A percentile compares a stretch with the other conserved stretches of the same genome.
Evolutionary conservation across 2,888 invertebrate species (phyloP).

Genomic region (Ganaspis brasiliensis): DNA sequence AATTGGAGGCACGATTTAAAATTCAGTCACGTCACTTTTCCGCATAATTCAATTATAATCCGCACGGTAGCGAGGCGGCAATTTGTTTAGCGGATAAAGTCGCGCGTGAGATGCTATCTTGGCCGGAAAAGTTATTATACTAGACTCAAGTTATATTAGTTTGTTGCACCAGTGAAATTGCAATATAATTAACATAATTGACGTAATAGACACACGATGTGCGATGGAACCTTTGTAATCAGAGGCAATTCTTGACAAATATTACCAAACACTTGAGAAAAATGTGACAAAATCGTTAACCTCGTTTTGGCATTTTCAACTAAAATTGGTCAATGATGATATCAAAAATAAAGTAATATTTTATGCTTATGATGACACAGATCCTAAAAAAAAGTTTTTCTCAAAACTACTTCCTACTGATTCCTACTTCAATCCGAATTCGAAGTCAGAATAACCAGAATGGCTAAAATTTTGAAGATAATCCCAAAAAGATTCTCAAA

Average conservation of each 20-base stretch:
- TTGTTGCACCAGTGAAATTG: conserved; percentile 37
- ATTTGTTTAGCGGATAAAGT: conserved; percentile 38
- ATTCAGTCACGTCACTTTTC: conserved; percentile 40
- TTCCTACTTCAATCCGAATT: too few relatives aligned
- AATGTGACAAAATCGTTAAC: too few relatives aligned
- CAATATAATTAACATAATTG: conserved; percentile 46
- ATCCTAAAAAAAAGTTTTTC: too few relatives aligned
- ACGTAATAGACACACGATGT: conserved; percentile 42
- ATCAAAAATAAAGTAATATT: too few relatives aligned
- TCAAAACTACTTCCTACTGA: too few relatives aligned
- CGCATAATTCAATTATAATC: conserved; percentile 42
- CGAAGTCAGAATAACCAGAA: too few relatives aligned
- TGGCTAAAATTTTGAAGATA: too few relatives aligned
- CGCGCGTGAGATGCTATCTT: conserved; percentile 31
- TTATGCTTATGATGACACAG: too few relatives aligned
- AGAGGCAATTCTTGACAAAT: not conserved
- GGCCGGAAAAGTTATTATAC: conserved; percentile 31
- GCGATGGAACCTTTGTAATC: conserved; percentile 17
- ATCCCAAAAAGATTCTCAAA: too few relatives aligned
- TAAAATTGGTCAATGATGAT: too few relatives aligned
- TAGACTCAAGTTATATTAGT: conserved; percentile 20
- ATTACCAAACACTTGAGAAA: not conserved
- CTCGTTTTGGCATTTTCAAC: too few relatives aligned
- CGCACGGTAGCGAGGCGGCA: conserved; percentile 25
- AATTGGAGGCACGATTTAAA: conserved; percentile 30